phyloP scores from a whole-genome alignment of 37 sponge, comb jelly and placozoan genomes.

The Bolinopsis microptera region DNA sequence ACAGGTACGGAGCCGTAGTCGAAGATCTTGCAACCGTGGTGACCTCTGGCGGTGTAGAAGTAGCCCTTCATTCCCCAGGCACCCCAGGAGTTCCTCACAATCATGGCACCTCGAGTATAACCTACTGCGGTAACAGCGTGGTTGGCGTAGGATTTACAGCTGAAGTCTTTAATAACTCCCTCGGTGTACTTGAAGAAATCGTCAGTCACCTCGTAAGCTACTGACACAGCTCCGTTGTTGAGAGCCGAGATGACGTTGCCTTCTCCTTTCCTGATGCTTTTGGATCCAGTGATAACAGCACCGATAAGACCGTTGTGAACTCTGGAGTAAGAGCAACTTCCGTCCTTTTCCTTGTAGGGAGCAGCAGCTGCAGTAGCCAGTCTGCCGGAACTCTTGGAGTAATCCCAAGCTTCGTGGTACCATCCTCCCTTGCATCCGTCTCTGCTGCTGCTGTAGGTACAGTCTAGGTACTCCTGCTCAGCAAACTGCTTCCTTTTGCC shows the following conservation, averaged over 20 bases:
- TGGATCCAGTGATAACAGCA: background rate
- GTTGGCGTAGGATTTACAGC: background rate
- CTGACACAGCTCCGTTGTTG: background rate
- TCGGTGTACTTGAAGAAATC: background rate
- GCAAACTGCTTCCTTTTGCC: background rate
- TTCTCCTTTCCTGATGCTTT: background rate
- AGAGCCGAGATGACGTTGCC: background rate
- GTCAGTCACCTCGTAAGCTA: background rate
- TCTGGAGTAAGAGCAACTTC: background rate
- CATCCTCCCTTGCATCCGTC: too few relatives aligned
- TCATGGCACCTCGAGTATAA: background rate
- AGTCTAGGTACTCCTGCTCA: too few relatives aligned
- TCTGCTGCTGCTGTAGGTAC: too few relatives aligned
- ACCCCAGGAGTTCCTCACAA: background rate
- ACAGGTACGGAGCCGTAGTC: background rate
- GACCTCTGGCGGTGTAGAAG: too few relatives aligned
- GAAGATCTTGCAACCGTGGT: background rate
- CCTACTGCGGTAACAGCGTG: background rate
- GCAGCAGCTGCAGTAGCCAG: background rate
- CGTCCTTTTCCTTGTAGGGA: background rate
- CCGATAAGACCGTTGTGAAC: background rate
- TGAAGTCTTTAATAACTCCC: background rate
- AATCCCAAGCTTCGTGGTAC: background rate
- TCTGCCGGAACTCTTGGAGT: background rate
- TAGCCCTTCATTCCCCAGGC: too few relatives aligned